These are phyloP conservation scores for Columba janthina DNA, from an alignment of 2,113 vertebrate genomes.

Conservation along the genomic window DNA sequence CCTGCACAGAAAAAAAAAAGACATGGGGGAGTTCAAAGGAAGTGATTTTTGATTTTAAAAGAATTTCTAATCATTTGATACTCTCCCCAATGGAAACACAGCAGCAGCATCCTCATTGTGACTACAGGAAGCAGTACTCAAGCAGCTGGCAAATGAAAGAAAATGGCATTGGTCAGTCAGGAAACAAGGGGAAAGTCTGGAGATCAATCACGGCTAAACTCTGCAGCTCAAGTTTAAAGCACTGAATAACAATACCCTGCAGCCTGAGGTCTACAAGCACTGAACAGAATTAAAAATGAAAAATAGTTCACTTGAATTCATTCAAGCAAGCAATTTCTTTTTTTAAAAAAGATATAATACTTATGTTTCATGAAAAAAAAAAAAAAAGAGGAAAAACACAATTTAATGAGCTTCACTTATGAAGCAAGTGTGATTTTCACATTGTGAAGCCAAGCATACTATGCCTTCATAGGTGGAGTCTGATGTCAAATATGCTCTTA, in stretches of 20 bases:
- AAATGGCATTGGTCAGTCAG: neutral
- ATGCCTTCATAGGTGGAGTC: neutral
- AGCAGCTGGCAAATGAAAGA: neutral
- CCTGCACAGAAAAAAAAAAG: neutral
- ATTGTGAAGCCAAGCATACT: neutral
- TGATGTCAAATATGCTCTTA: neutral
- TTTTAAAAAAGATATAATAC: neutral
- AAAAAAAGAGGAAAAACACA: neutral
- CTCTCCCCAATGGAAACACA: neutral
- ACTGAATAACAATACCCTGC: neutral
- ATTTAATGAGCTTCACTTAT: neutral
- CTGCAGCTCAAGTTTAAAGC: neutral
- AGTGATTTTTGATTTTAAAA: neutral
- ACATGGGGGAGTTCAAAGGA: neutral
- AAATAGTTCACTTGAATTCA: neutral
- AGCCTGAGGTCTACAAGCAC: neutral
- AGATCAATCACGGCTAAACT: neutral
- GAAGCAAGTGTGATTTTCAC: neutral
- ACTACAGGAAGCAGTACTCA: neutral
- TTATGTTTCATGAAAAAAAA: neutral
- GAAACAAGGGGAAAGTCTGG: neutral
- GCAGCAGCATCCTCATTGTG: fast-evolving
- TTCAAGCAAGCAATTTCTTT: neutral
- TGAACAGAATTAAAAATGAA: neutral
- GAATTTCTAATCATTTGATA: neutral